phyloP scores from a whole-genome alignment of 2,797 vertebrate species.

The Eulemur mongoz region DNA sequence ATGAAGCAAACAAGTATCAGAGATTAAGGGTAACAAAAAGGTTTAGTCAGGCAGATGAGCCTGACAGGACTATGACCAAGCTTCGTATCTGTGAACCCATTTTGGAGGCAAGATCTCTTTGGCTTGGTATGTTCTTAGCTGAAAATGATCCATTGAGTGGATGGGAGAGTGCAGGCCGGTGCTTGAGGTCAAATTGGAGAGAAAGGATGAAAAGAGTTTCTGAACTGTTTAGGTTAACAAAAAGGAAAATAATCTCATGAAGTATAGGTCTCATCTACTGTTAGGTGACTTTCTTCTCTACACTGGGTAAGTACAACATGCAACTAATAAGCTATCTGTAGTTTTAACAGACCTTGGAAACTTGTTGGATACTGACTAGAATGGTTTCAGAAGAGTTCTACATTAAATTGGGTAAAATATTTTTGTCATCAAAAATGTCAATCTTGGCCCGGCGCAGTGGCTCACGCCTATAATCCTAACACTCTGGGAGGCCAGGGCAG shows the following conservation, averaged over 20 bases:
- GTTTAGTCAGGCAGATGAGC: neutral
- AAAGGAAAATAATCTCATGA: neutral
- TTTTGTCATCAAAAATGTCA: neutral
- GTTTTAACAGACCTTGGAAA: neutral
- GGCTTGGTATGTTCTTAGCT: neutral
- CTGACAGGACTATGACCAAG: too few species aligned
- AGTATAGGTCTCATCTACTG: neutral
- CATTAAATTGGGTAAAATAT: neutral
- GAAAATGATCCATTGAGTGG: neutral
- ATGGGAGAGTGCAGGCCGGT: neutral
- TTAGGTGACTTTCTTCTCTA: neutral
- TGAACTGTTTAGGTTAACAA: neutral
- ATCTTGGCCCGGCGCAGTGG: fast-evolving
- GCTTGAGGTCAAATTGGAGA: neutral
- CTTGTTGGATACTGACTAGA: neutral
- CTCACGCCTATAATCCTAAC: too few species aligned
- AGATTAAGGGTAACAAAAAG: neutral
- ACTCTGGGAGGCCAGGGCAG: too few species aligned
- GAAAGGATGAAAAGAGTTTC: neutral
- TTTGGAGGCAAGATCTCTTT: neutral
- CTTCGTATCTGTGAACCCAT: neutral
- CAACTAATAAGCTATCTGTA: neutral
- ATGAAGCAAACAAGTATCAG: neutral
- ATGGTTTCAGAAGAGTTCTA: neutral
- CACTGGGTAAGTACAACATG: neutral